Evolutionary conservation across 2,888 invertebrate genomes (phyloP), one percentile per base, ranked within the genome.

Genomic region (Aporophyla nigra): DNA sequence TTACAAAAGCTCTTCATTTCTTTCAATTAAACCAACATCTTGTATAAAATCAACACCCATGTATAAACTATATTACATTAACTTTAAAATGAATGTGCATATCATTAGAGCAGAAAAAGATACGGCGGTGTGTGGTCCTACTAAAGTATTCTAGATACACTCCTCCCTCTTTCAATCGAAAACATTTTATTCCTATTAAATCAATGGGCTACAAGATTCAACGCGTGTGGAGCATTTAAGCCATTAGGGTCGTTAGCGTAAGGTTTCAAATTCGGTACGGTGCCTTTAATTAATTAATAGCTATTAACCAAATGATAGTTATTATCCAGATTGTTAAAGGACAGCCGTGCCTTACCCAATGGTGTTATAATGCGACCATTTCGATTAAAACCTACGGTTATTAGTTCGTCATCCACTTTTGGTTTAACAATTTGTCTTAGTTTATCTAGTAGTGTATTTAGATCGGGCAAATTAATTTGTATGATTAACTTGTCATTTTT

Each of bases 51-150:
- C 90, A 89, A 91, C 87, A 88, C 86, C 76, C 80, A 90, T 88
- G 87, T 88, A 82, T 87, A 87, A 83, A 88, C 76, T 84, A 88
- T 87, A 83, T 83, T 82, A 93, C 92, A 92, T 93, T 91, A 90
- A 90, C 90, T 91, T 92, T 92, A 89, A 94, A 95, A 95, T 94
- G 95, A 95, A 96, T 96, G 95, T 96, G 95, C 96, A 96, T 96
- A 95, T 95, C 95, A 96, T 96, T 96, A 96, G 88, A 92, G 92
- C 89, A 93, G 94, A 94, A 92, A 92, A 92, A 94, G 91, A 92
- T 90, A 91, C 92, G 89, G 90, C 89, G 90, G 93, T 95, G 96
- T 96, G 96, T 96, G 96, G 96, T 96, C 96, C 91, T 88, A 85
- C 89, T 91, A 90, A 91, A 91, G 91, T 93, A 92, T 91, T 90